Conservation (phyloP, 2,113 vertebrate species). For the Pygathrix nemaeus region DNA sequence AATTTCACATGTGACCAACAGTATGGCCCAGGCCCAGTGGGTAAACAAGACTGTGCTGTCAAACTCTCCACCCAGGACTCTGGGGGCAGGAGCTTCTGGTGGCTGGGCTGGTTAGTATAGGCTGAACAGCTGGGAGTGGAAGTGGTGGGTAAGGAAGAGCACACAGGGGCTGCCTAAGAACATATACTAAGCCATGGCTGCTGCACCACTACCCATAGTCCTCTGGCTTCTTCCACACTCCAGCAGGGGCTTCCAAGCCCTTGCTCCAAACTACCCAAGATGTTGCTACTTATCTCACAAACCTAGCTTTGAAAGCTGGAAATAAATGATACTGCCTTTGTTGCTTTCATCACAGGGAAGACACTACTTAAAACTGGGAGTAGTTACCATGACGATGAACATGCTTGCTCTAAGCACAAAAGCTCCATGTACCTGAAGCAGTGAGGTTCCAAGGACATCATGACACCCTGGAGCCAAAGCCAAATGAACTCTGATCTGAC, state of each 20-base stretch:
- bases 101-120: neutral
- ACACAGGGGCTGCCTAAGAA: neutral
- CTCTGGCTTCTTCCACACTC: neutral
- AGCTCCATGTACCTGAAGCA: constrained; percentile 40
- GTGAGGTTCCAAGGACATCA: constrained; percentile 54
- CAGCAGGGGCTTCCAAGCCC: neutral
- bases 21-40: neutral
- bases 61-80: neutral
- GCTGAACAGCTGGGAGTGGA: neutral
- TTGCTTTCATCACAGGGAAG: constrained; percentile 72
- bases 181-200: neutral
- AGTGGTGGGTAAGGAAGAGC: neutral
- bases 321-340: constrained; percentile 53
- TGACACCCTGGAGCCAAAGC: neutral
- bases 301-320: constrained; percentile 46
- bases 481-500: constrained; percentile 9
- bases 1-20: neutral
- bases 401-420: constrained; percentile 80
- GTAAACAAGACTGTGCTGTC: neutral
- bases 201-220: neutral
- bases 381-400: constrained; percentile 83
- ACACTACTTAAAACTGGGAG: constrained; percentile 74
- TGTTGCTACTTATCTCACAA: neutral
- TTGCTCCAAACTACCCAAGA: constrained; percentile 36
- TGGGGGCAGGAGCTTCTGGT: neutral